These are phyloP conservation scores for Brenthis ino DNA, from an alignment of 2,888 invertebrate genomes.

Conservation along the genomic window DNA sequence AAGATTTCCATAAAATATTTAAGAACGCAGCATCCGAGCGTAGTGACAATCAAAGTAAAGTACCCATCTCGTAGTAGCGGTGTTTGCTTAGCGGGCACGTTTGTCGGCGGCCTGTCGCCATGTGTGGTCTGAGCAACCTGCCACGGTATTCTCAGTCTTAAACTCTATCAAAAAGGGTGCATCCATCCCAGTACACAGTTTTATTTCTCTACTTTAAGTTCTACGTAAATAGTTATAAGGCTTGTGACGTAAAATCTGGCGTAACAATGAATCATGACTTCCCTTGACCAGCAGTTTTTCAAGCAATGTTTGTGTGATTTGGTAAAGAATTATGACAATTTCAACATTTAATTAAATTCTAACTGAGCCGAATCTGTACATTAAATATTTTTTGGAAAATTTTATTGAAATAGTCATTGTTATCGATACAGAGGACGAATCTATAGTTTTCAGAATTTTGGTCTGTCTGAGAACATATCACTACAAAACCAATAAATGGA, in stretches of 20 bases:
- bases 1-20: neutral
- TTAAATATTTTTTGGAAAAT: too few relatives aligned
- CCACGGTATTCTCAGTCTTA: conserved; percentile 27
- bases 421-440: too few relatives aligned
- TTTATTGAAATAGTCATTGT: too few relatives aligned
- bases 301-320: neutral
- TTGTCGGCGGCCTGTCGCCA: conserved; percentile 60
- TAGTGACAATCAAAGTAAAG: conserved; percentile 26
- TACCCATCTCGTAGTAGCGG: conserved; percentile 33
- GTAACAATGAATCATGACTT: conserved; percentile 11
- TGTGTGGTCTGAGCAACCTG: conserved; percentile 48
- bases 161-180: conserved; percentile 13
- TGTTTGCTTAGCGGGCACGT: conserved; percentile 46
- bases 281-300: conserved; percentile 4
- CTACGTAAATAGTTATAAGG: conserved; percentile 13
- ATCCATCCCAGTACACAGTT: neutral
- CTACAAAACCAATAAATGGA: too few relatives aligned
- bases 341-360: neutral
- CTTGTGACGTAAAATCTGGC: conserved; percentile 19
- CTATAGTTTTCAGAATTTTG: too few relatives aligned
- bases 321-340: neutral
- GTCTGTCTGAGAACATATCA: too few relatives aligned
- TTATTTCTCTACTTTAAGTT: conserved; percentile 20
- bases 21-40: conserved; percentile 19
- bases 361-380: too few relatives aligned